These are phyloP conservation scores for Criorhina ranunculi DNA, from an alignment of 2,888 invertebrate species.

Conservation along the genomic window DNA sequence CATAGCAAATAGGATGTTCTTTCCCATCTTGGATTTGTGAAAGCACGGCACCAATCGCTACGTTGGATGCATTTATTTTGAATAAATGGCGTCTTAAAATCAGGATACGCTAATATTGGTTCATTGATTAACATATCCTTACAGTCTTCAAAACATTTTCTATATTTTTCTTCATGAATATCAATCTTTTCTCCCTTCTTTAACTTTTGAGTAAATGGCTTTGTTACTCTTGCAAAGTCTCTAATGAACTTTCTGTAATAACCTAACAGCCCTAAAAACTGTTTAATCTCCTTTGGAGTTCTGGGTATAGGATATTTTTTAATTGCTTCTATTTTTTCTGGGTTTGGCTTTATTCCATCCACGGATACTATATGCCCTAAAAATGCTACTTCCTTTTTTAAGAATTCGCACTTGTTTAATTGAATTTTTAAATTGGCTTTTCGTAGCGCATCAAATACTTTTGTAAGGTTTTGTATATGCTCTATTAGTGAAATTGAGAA, in stretches of 20 bases:
- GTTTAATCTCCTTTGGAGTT: constrained; percentile 62
- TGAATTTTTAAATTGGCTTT: constrained; percentile 68
- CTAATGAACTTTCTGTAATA: constrained; percentile 67
- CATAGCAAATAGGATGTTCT: constrained; percentile 78
- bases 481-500: constrained; percentile 73
- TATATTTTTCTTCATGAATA: constrained; percentile 57
- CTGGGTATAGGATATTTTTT: constrained; percentile 62
- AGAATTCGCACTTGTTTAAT: constrained; percentile 71
- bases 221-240: constrained; percentile 58
- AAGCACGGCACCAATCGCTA: constrained; percentile 78
- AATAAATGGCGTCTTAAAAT: constrained; percentile 77
- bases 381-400: constrained; percentile 74
- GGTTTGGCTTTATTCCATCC: constrained; percentile 28
- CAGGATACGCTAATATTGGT: constrained; percentile 59
- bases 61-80: constrained; percentile 79
- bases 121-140: constrained; percentile 53
- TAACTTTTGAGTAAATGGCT: constrained; percentile 63
- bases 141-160: constrained; percentile 59
- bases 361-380: constrained; percentile 78
- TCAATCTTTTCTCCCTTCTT: constrained; percentile 62
- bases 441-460: constrained; percentile 62
- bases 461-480: constrained; percentile 52
- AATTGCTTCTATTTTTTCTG: constrained; percentile 28
- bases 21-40: constrained; percentile 69
- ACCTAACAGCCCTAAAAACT: constrained; percentile 52